phyloP scores from a whole-genome alignment of 1,140 invertebrate species.

The Drosophila sulfurigaster region DNA sequence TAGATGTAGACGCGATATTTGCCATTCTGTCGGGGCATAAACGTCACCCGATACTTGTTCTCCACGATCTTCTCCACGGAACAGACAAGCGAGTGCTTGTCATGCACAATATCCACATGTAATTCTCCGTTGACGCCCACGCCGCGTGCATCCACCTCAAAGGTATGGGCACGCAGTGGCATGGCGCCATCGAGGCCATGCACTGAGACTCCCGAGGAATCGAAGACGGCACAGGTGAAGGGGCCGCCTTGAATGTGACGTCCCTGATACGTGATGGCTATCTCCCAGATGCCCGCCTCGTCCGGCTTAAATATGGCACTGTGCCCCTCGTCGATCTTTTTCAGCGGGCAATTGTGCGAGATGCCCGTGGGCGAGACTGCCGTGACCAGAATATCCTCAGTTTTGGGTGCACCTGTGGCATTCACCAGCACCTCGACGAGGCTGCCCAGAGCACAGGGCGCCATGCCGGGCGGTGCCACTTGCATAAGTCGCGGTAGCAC shows the following conservation, averaged over 20 bases:
- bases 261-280: constrained; percentile 97
- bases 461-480: constrained; percentile 95
- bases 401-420: constrained; percentile 92
- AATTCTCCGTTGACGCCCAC: constrained; percentile 95
- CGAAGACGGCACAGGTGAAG: constrained; percentile 98
- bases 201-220: constrained; percentile 95
- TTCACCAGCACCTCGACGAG: constrained; percentile 98
- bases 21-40: constrained; percentile 94
- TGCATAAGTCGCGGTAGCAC: constrained; percentile 93
- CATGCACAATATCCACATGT: constrained; percentile 94
- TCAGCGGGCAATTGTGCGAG: constrained; percentile 90
- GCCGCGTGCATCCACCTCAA: constrained; percentile 92
- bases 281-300: constrained; percentile 98
- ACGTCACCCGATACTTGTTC: constrained; percentile 94
- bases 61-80: constrained; percentile 93
- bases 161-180: constrained; percentile 91
- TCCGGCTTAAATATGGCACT: constrained; percentile 98
- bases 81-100: constrained; percentile 93
- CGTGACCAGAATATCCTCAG: constrained; percentile 93
- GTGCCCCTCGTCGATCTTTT: constrained; percentile 92
- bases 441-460: constrained; percentile 96
- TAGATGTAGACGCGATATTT: constrained; percentile 96
- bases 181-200: constrained; percentile 90
- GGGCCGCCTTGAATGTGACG: constrained; percentile 98
- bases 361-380: constrained; percentile 95